These are phyloP conservation scores for Lophochroa leadbeateri DNA, from an alignment of 2,113 vertebrate genomes.

Conservation along the genomic window DNA sequence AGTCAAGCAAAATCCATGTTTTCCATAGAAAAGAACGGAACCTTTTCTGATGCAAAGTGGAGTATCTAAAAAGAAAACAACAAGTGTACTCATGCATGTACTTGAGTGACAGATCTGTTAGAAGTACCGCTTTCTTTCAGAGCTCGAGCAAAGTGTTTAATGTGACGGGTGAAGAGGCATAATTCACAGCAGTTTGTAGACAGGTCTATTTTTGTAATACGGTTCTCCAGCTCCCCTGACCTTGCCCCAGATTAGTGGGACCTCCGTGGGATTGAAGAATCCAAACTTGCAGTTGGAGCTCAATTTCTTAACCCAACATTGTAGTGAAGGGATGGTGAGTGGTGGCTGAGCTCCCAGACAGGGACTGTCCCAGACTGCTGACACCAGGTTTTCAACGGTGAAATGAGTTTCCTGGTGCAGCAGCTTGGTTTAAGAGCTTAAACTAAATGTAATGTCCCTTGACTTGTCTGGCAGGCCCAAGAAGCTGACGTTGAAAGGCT, in stretches of 20 bases:
- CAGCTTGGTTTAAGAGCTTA: background rate
- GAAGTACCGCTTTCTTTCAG: background rate
- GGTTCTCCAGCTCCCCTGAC: background rate
- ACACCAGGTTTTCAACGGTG: background rate
- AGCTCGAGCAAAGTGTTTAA: background rate
- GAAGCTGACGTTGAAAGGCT: conserved; percentile 97
- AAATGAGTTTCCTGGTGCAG: background rate
- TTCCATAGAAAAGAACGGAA: background rate
- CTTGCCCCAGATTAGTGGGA: background rate
- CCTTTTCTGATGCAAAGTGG: background rate
- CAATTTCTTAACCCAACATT: background rate
- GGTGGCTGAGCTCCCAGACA: background rate
- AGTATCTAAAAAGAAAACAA: background rate
- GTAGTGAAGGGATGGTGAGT: too few relatives aligned
- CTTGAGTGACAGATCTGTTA: background rate
- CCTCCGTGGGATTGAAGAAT: background rate
- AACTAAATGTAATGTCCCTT: background rate
- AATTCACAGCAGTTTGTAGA: background rate
- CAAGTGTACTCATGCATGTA: background rate
- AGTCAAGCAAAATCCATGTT: accelerated
- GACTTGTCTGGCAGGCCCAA: conserved; percentile 82
- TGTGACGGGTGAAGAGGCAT: background rate
- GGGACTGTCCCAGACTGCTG: background rate
- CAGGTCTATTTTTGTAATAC: background rate
- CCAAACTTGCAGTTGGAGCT: background rate